Conservation (phyloP, 2,888 invertebrate genomes). For the Scrobipalpa costella region DNA sequence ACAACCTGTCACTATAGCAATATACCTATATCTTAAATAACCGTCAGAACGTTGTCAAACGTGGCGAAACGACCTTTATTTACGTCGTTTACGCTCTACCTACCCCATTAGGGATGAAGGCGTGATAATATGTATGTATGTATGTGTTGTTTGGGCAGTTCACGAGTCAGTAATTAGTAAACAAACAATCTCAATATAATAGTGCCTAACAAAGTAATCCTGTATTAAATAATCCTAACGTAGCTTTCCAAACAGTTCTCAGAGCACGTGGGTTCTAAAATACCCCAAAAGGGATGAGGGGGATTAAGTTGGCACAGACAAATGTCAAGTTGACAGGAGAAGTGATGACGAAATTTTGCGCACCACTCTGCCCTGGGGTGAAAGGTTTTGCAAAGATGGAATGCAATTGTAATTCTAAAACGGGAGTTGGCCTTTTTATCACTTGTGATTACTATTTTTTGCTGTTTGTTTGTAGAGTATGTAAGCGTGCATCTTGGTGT, state of each 20-base stretch:
- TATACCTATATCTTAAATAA: no score
- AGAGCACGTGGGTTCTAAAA: neutral
- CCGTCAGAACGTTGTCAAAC: no score
- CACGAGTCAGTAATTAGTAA: no score
- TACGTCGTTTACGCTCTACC: no score
- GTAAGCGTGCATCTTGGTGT: no score
- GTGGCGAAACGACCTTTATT: no score
- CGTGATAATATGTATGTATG: no score
- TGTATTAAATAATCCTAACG: neutral
- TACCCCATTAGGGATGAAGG: no score
- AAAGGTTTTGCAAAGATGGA: neutral
- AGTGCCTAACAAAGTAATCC: neutral
- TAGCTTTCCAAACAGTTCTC: conserved; percentile 1
- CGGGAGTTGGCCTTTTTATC: neutral
- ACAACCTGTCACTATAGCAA: no score
- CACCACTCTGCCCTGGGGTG: neutral
- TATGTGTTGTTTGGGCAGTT: no score
- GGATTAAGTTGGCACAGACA: conserved; percentile 6
- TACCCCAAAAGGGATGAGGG: neutral
- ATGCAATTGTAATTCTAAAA: neutral
- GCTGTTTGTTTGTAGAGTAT: no score
- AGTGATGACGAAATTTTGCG: neutral
- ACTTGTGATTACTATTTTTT: neutral
- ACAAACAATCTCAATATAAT: no score
- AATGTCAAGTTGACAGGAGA: conserved; percentile 3